Evolutionary conservation across 2,888 invertebrate species (phyloP).

Genomic region (Tenodera sinensis): DNA sequence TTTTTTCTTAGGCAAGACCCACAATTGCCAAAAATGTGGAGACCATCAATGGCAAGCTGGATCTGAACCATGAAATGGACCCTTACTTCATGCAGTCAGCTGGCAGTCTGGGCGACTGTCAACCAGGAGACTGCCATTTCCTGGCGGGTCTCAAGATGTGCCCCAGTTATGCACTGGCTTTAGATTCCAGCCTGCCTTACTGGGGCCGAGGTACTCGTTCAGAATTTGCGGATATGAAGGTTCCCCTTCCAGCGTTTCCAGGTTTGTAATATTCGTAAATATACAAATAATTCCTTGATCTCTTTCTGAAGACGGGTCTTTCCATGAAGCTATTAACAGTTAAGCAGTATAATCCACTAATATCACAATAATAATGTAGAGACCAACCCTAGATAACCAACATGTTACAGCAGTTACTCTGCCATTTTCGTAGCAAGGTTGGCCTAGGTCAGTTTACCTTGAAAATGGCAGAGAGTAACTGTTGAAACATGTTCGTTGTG

Average conservation of each 20-base stretch:
- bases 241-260: not conserved
- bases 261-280: not conserved
- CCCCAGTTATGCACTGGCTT: not conserved
- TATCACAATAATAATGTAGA: no score
- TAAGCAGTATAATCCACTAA: no score
- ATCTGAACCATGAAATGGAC: not conserved
- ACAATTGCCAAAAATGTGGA: not conserved
- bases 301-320: no score
- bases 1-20: no score
- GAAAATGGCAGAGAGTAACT: no score
- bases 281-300: no score
- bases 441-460: no score
- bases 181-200: not conserved
- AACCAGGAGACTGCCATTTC: slow-evolving; percentile 32
- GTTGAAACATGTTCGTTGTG: no score
- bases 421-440: no score
- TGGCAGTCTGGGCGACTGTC: slow-evolving; percentile 23
- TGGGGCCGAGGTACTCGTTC: not conserved
- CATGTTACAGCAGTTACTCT: no score
- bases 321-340: no score
- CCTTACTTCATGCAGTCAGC: slow-evolving; percentile 16
- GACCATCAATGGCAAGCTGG: not conserved
- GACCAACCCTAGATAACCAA: no score
- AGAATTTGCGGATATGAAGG: not conserved
- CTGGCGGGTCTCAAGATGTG: slow-evolving; percentile 31